A percentile compares a stretch with the other conserved stretches of the same genome.
Evolutionary conservation across 2,113 vertebrate genomes (phyloP).

Genomic region (Ailurus styani): DNA sequence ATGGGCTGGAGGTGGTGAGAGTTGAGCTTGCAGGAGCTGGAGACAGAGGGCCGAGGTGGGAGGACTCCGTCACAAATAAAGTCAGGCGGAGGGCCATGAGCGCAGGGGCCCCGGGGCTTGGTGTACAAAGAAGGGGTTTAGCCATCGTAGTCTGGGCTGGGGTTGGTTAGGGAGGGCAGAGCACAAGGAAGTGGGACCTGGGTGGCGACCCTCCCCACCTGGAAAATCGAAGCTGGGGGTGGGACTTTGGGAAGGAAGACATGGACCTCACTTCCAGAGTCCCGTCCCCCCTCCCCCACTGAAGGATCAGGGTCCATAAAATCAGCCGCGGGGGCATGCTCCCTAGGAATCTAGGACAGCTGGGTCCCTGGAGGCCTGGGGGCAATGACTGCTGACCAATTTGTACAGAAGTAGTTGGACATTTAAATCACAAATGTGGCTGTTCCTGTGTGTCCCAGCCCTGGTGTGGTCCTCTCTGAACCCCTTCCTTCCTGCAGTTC

Average conservation of each 20-base stretch:
- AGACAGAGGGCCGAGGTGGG: background rate
- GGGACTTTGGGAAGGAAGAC: background rate
- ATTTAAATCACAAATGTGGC: background rate
- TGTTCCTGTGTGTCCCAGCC: background rate
- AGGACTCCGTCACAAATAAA: background rate
- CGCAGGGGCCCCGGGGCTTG: background rate
- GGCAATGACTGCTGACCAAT: background rate
- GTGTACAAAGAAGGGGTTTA: background rate
- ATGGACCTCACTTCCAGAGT: background rate
- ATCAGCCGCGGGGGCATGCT: background rate
- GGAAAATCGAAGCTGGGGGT: background rate
- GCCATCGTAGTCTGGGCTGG: background rate
- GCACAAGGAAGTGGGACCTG: background rate
- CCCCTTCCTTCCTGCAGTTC: conserved; percentile 50
- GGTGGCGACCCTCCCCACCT: background rate
- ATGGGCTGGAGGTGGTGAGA: background rate
- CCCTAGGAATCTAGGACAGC: background rate
- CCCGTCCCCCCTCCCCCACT: too few species aligned
- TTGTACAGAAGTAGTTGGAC: background rate
- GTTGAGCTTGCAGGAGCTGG: background rate
- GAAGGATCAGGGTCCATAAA: background rate
- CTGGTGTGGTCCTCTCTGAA: conserved; percentile 29
- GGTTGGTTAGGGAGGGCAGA: background rate
- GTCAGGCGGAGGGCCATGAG: background rate
- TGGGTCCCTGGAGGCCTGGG: background rate